Evolutionary conservation across 2,113 vertebrate species (phyloP).

Genomic region (Prionailurus viverrinus): DNA sequence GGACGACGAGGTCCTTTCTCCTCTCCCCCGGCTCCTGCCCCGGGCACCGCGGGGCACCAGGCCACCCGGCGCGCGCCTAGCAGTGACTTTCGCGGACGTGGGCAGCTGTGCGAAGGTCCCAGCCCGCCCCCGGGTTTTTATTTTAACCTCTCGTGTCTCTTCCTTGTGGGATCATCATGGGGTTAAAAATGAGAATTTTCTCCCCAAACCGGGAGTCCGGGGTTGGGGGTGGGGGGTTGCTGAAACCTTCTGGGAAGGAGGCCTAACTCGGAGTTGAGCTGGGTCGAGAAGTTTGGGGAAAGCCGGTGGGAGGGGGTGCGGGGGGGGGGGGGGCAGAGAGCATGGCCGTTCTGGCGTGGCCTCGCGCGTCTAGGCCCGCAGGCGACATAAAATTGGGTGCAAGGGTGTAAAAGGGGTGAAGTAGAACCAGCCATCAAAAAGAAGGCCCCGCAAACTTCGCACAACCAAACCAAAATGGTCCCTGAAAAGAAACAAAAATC

Average conservation of each 20-base stretch:
- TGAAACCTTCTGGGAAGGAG: not conserved
- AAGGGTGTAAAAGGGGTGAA: not conserved
- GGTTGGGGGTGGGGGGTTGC: not conserved
- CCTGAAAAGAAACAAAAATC: not conserved
- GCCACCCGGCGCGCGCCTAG: constrained; percentile 50
- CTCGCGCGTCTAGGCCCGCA: not conserved
- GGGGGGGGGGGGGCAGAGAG: not conserved
- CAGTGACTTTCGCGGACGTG: not conserved
- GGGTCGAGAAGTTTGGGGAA: not conserved
- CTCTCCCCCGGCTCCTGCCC: not conserved
- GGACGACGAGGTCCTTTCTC: not conserved
- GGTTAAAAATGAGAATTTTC: not conserved
- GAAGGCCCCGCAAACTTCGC: not conserved
- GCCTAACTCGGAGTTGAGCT: not conserved
- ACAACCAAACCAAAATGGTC: not conserved
- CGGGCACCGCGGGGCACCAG: not conserved
- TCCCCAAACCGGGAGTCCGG: not conserved
- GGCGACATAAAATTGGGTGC: not conserved
- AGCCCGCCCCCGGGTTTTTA: too few relatives aligned
- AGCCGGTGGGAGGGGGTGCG: too few relatives aligned
- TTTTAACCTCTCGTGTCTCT: not conserved
- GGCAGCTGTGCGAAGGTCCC: not conserved
- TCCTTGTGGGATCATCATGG: not conserved
- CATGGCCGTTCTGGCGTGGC: not conserved
- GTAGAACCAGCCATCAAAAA: not conserved